These are phyloP conservation scores for Callaeas wilsoni DNA, from an alignment of 2,113 vertebrate species.

Conservation along the genomic window DNA sequence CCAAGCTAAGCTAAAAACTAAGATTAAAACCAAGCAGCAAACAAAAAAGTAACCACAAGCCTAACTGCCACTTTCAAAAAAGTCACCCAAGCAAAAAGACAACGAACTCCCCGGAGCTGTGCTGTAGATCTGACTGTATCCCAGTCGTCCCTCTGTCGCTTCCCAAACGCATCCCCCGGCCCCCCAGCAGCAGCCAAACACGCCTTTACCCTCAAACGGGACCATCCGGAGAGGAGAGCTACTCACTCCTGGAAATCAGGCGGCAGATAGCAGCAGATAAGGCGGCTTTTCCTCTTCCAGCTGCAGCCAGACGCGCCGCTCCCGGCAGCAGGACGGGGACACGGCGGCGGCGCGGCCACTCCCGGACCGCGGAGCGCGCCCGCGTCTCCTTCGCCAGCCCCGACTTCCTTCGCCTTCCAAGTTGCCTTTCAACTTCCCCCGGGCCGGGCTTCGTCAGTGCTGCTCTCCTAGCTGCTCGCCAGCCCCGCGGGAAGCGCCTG, in stretches of 20 bases:
- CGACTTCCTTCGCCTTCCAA: not conserved
- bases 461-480: not conserved
- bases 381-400: not conserved
- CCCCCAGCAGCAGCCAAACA: not conserved
- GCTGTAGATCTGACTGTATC: not conserved
- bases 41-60: not conserved
- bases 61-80: not conserved
- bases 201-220: not conserved
- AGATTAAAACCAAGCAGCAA: not conserved
- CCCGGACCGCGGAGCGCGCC: not conserved
- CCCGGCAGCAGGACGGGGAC: not conserved
- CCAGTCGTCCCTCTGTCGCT: not conserved
- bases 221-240: not conserved
- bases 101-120: rapidly evolving
- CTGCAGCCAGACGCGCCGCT: not conserved
- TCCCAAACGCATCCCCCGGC: not conserved
- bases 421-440: not conserved
- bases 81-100: not conserved
- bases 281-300: not conserved
- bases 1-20: not conserved
- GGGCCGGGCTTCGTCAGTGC: rapidly evolving
- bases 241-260: not conserved
- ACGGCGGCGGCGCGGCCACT: not conserved
- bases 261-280: rapidly evolving
- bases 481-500: not conserved